Base-by-base conservation (phyloP, 2,113 vertebrate species). In the Podocnemis expansa region DNA sequence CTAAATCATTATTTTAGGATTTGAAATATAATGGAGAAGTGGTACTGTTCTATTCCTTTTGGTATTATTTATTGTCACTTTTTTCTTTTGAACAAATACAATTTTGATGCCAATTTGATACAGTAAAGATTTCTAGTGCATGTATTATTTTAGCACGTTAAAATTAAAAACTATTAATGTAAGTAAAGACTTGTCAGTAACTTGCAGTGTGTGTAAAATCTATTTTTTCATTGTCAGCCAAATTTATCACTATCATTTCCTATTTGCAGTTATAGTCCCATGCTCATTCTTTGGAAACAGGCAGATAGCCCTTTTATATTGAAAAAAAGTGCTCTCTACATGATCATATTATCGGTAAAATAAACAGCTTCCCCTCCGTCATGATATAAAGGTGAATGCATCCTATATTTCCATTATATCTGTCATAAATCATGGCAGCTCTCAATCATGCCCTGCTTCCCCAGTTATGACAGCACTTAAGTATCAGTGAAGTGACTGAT, bases 221-320 rank as follows among this genome's bases (percentile, higher is more conserved):
- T 56, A 67, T 54, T 84, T 88, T 58, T 55, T 8, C 85, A 52
- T 43, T 88, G 31, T 45, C 67, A 58, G 21, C 75, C 34, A 78
- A 76, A 96, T 95, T 78, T 96, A 93, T 82, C 95, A 78, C 49
- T 82, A 1, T 82, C 85, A 47, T 21, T 56, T 58, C 38, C 49
- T 70, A 54, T 60, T 87, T 94, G 81, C 51, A 87, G 17, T 43
- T 73, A 91, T 60, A 94, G 52, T 90, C 45, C 56, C 51, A 85
- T 67, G 89, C 2, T 14, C 84, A 78, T 82, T 93, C 85, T 85
- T 45, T 79, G 89, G 91, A 91, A 95, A 89, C 78, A 82, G 78
- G 90, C 83, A 63, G 3, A 1, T 63, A 41, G 17, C 56, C 89
- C 91, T 90, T 85, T 52, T 90, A 87, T 45, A 38, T 27, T 75